Conservation (phyloP, 1,140 invertebrate species). For the Mactra quadrangularis region DNA sequence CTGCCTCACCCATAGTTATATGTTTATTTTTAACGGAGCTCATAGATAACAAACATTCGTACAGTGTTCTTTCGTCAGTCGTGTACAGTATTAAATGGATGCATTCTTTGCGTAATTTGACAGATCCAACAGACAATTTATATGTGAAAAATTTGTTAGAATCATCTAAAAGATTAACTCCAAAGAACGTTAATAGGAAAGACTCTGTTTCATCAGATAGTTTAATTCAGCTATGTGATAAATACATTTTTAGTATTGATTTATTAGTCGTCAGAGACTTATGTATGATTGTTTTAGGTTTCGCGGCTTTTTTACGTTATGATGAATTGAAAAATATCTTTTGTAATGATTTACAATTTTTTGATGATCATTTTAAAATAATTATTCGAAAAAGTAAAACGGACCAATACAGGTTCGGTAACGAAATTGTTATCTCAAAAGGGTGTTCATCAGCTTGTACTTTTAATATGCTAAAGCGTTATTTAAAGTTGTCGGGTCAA, state of each 20-base stretch:
- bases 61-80: constrained; percentile 1
- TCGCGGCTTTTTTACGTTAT: constrained; percentile 56
- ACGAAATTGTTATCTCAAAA: constrained; percentile 60
- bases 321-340: constrained; percentile 56
- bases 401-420: constrained; percentile 63
- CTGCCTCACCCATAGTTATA: constrained; percentile 27
- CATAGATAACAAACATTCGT: constrained; percentile 10
- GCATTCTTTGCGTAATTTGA: constrained; percentile 11
- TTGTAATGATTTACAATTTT: constrained; percentile 59
- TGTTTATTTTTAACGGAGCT: constrained; percentile 38
- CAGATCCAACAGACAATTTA: constrained; percentile 27
- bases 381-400: constrained; percentile 62
- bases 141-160: constrained; percentile 36
- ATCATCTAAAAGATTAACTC: neutral
- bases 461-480: constrained; percentile 57
- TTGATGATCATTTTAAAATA: constrained; percentile 46
- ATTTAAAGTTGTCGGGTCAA: constrained; percentile 28
- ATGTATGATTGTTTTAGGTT: constrained; percentile 46
- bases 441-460: constrained; percentile 60
- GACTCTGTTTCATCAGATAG: constrained; percentile 25
- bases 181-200: constrained; percentile 20
- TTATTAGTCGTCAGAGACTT: constrained; percentile 37
- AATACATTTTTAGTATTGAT: constrained; percentile 18
- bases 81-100: constrained; percentile 37
- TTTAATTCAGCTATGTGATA: constrained; percentile 25